Percentiles rank a stretch among this genome's conserved stretches.
These are phyloP conservation scores for Speoplatyrhinus poulsoni DNA, from an alignment of 2,113 vertebrate species.

Conservation along the genomic window DNA sequence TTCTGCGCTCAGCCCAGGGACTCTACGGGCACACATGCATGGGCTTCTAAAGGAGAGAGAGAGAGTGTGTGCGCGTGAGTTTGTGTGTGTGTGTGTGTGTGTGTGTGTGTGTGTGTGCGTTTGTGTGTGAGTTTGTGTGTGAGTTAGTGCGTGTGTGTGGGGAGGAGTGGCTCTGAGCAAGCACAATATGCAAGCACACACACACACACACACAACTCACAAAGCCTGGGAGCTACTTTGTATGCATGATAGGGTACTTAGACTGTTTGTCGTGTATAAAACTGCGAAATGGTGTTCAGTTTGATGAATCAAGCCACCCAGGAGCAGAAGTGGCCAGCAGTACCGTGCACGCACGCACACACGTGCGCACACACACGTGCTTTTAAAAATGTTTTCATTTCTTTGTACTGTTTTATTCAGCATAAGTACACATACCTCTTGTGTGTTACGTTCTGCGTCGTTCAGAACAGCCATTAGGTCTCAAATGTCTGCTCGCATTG, in stretches of 20 bases:
- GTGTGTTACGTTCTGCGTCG: neutral
- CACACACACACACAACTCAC: neutral
- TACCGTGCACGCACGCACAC: too few relatives aligned
- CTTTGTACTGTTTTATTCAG: neutral
- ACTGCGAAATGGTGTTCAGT: too few relatives aligned
- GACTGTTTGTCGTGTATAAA: too few relatives aligned
- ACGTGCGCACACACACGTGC: neutral
- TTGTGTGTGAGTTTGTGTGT: neutral
- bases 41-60: constrained; percentile 23
- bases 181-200: constrained; percentile 14
- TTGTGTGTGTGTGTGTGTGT: neutral
- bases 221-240: too few relatives aligned
- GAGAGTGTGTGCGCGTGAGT: neutral
- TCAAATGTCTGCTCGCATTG: neutral
- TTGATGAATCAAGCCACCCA: too few relatives aligned
- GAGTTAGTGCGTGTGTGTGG: too few relatives aligned
- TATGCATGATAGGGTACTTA: too few relatives aligned
- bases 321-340: too few relatives aligned
- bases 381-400: neutral
- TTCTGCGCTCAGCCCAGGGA: constrained; percentile 15
- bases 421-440: too few relatives aligned
- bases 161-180: constrained; percentile 8
- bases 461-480: neutral
- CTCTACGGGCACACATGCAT: constrained; percentile 15
- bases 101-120: neutral